A percentile compares a stretch with the other conserved stretches of the same genome.
phyloP scores from a whole-genome alignment of 2,113 vertebrate genomes.

The Pycnonotus jocosus region DNA sequence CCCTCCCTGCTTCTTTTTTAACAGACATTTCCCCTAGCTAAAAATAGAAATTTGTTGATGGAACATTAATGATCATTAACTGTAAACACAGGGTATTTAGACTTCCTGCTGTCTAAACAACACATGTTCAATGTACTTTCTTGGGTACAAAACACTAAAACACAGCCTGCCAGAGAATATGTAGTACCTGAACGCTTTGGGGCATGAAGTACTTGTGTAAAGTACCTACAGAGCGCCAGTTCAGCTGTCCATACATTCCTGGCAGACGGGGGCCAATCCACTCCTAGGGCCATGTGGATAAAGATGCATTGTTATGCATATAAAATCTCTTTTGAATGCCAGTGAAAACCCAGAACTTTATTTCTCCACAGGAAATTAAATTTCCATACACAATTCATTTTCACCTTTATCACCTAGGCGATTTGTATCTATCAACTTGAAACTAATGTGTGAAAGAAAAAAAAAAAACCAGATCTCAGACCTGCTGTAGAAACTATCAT shows the following conservation, averaged over 20 bases:
- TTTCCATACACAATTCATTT: background rate
- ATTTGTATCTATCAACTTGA: background rate
- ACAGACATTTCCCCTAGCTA: background rate
- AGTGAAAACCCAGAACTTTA: background rate
- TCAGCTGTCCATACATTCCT: background rate
- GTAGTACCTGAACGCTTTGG: background rate
- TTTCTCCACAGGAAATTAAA: background rate
- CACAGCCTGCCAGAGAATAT: background rate
- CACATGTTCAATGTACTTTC: background rate
- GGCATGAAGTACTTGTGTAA: background rate
- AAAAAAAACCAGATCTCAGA: background rate
- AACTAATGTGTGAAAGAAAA: background rate
- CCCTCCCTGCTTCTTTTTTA: rapidly evolving
- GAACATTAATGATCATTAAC: background rate
- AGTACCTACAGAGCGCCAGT: background rate
- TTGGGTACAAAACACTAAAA: background rate
- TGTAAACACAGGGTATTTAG: background rate
- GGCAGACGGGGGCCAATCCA: background rate
- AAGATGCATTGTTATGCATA: background rate
- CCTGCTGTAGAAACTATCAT: background rate
- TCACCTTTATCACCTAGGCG: background rate
- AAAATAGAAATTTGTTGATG: background rate
- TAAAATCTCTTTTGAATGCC: background rate
- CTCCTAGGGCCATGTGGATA: background rate
- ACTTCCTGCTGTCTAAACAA: background rate